Percentiles rank a stretch among this genome's conserved stretches.
Evolutionary conservation across 2,888 invertebrate genomes (phyloP).

Genomic region (Ormyrus rosae): DNA sequence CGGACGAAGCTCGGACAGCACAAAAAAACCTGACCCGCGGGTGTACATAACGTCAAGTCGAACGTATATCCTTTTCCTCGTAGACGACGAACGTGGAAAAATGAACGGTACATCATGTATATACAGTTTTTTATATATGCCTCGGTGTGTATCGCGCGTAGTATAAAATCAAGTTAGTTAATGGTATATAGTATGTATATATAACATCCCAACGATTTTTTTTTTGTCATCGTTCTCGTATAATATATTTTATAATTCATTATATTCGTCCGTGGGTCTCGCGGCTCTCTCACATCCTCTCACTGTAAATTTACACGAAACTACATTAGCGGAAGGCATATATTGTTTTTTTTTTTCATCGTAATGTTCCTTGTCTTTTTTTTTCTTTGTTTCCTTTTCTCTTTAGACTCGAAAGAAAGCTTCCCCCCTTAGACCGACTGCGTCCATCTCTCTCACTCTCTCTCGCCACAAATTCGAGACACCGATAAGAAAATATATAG

Average conservation of each 20-base stretch:
- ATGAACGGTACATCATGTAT: slow-evolving; percentile 30
- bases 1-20: no score
- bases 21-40: no score
- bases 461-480: slow-evolving; percentile 37
- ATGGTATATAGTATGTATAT: slow-evolving; percentile 33
- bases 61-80: neutral
- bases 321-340: slow-evolving; percentile 57
- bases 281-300: slow-evolving; percentile 13
- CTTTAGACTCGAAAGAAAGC: neutral
- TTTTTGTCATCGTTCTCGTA: slow-evolving; percentile 17
- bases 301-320: slow-evolving; percentile 51
- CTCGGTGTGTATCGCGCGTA: slow-evolving; percentile 19
- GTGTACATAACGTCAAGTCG: slow-evolving; percentile 1
- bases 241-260: slow-evolving; percentile 31
- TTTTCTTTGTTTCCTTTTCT: neutral
- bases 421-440: neutral
- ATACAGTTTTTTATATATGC: neutral
- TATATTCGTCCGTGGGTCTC: neutral
- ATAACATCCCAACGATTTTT: slow-evolving; percentile 42
- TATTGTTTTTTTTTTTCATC: slow-evolving; percentile 42
- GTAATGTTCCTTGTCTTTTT: neutral
- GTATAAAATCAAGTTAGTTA: slow-evolving; percentile 48
- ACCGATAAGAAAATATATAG: neutral
- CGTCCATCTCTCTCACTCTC: neutral
- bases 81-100: slow-evolving; percentile 35